phyloP scores from a whole-genome alignment of 2,113 vertebrate genomes.

The Phyllostomus hastatus region DNA sequence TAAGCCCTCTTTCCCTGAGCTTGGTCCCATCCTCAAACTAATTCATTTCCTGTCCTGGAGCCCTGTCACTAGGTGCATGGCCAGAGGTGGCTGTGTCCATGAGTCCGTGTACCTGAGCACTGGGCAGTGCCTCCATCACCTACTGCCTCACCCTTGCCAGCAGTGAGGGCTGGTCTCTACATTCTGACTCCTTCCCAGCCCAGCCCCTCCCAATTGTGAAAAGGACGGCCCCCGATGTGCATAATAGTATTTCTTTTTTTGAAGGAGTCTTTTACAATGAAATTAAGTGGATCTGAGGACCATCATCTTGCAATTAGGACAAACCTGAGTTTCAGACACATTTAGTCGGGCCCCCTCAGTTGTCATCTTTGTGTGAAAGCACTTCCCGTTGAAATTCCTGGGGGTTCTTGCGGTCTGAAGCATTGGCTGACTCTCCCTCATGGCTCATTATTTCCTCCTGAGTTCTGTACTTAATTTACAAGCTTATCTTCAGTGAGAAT shows the following conservation, averaged over 20 bases:
- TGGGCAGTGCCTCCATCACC: neutral
- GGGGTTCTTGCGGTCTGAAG: too few species aligned
- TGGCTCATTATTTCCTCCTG: neutral
- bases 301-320: neutral
- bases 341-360: neutral
- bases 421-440: neutral
- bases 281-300: too few species aligned
- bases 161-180: neutral
- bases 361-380: neutral
- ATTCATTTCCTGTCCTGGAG: neutral
- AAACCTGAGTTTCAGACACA: neutral
- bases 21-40: neutral
- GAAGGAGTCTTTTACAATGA: neutral
- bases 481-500: neutral
- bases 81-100: rapidly evolving
- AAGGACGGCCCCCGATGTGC: rapidly evolving
- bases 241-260: neutral
- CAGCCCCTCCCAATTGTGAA: rapidly evolving
- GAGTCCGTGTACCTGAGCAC: rapidly evolving
- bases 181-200: neutral
- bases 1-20: neutral
- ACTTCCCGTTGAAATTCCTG: neutral
- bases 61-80: neutral
- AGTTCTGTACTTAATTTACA: neutral
- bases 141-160: too few species aligned